Evolutionary conservation across 1,140 invertebrate species (phyloP), one percentile per base, ranked within the genome.

Genomic region (Meloidogyne floridensis): DNA sequence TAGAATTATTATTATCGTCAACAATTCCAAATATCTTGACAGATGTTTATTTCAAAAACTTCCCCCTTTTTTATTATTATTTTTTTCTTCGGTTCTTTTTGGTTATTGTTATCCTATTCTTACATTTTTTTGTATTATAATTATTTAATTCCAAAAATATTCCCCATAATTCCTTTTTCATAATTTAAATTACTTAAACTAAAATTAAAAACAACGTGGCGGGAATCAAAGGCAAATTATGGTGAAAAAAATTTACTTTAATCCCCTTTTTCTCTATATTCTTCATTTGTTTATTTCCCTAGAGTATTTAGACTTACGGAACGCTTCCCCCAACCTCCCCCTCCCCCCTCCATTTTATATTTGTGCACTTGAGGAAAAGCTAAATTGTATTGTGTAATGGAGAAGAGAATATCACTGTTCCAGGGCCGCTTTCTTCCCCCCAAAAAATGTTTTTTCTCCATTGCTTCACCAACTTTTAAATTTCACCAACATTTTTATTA

Each of bases 211-310:
- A 15, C 13, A 7, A 65, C n/a, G 59, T 65, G 59, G 15, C 4
- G n/a, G 59, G 13, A 65, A 65, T 65, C 59, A 18, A 11, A 18
- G 6, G 15, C 59, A n/a, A 65, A 65, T n/a, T 15, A 15, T 5
- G 10, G 6, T 65, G 59, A 65, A 6, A 65, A 59, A n/a, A n/a
- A n/a, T n/a, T n/a, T 4, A n/a, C n/a, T 65, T 32, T n/a, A 65
- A 65, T 65, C 59, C 59, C n/a, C 15, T 59, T n/a, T n/a, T 32
- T 32, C 32, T 65, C 15, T n/a, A 5, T 65, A n/a, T n/a, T n/a
- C n/a, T 65, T 18, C 59, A 65, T 65, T 65, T 65, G 59, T 65
- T 65, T 65, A 65, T 65, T 65, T 65, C 59, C 59, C 59, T 65
- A n/a, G 59, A 18, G 59, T 65, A 65, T 15, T 65, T 47, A 51